Conservation (phyloP, 1,140 invertebrate species). For the Lerema accius region DNA sequence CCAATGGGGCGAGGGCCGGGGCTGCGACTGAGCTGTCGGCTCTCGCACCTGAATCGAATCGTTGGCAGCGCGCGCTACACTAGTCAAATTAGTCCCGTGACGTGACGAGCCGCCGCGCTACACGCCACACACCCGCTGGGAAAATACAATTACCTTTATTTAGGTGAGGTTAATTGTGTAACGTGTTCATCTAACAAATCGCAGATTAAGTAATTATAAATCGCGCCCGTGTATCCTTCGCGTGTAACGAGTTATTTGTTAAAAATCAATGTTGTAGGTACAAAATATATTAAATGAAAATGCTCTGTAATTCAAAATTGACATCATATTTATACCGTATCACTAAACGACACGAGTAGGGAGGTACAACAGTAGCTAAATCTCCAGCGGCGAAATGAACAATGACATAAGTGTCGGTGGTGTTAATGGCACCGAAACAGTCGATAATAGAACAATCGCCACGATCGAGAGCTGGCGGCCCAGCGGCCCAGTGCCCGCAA, state of each 20-base stretch:
- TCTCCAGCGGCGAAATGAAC: neutral
- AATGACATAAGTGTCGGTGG: neutral
- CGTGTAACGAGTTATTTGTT: too few relatives aligned
- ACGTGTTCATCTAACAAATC: too few relatives aligned
- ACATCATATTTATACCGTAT: too few relatives aligned
- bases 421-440: neutral
- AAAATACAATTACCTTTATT: too few relatives aligned
- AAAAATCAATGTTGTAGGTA: too few relatives aligned
- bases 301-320: too few relatives aligned
- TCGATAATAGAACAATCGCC: constrained; percentile 27
- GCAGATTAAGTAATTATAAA: too few relatives aligned
- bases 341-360: too few relatives aligned
- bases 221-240: too few relatives aligned
- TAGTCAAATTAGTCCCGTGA: constrained; percentile 54
- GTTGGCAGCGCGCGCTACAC: constrained; percentile 53
- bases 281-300: too few relatives aligned
- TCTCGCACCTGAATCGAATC: constrained; percentile 51
- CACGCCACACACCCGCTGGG: neutral
- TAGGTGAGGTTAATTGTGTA: too few relatives aligned
- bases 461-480: constrained; percentile 11
- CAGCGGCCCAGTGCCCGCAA: constrained; percentile 39
- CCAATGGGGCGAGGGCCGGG: constrained; percentile 49
- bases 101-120: constrained; percentile 21
- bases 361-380: too few relatives aligned
- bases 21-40: constrained; percentile 65